phyloP scores from a whole-genome alignment of 2,888 invertebrate genomes.

The Belgica antarctica region DNA sequence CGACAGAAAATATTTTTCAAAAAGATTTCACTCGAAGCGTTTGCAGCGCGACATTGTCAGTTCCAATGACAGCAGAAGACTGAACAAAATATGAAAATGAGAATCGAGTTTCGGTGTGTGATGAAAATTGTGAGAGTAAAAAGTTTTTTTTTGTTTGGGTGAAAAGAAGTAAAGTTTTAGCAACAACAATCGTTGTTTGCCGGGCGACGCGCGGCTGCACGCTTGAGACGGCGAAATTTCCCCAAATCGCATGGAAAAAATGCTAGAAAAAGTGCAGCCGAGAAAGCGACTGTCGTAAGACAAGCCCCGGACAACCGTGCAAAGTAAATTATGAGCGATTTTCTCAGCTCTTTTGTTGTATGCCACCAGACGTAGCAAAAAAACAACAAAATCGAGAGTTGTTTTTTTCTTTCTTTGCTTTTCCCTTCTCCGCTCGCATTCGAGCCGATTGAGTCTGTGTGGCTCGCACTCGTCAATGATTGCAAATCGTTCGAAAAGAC shows the following conservation, averaged over 20 bases:
- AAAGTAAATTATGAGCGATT: background rate
- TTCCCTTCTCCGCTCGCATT: background rate
- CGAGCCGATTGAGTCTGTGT: background rate
- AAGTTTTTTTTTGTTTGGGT: background rate
- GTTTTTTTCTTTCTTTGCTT: background rate
- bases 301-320: background rate
- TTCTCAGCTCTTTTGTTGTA: background rate
- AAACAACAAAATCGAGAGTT: conserved; percentile 10
- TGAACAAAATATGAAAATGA: conserved; percentile 42
- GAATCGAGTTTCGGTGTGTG: conserved; percentile 33
- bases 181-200: background rate
- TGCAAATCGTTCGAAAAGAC: conserved; percentile 5
- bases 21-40: conserved; percentile 36
- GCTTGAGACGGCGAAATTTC: background rate
- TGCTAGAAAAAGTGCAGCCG: too few relatives aligned
- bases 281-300: too few relatives aligned
- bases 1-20: too few relatives aligned
- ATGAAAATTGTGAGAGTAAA: conserved; percentile 36
- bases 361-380: background rate
- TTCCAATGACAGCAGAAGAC: conserved; percentile 39
- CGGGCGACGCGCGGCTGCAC: background rate
- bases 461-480: conserved; percentile 21
- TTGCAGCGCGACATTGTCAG: conserved; percentile 31
- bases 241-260: too few relatives aligned
- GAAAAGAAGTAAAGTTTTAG: conserved; percentile 5